phyloP scores from a whole-genome alignment of 2,797 vertebrate genomes.

The Limnodromus scolopaceus region DNA sequence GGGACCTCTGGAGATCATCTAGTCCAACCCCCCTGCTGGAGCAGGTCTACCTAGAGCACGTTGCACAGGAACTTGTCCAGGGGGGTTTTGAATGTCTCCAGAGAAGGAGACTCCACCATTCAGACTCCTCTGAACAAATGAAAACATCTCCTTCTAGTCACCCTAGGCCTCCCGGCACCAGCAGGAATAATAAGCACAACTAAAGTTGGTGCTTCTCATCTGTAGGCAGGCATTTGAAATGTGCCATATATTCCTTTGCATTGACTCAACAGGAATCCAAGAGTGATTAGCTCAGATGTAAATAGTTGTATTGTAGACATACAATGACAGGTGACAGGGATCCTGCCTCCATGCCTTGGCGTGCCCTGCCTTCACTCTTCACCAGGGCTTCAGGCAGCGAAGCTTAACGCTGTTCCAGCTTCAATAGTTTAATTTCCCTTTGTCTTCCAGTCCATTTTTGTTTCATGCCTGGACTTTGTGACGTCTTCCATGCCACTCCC shows the following conservation, averaged over 20 bases:
- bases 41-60: too few relatives aligned
- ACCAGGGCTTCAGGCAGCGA: not conserved
- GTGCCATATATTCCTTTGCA: not conserved
- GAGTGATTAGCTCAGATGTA: not conserved
- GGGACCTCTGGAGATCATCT: too few relatives aligned
- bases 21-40: too few relatives aligned
- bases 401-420: accelerated
- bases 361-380: not conserved
- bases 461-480: not conserved
- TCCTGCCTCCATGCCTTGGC: not conserved
- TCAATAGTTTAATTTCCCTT: not conserved
- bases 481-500: not conserved
- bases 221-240: not conserved
- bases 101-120: too few relatives aligned
- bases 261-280: not conserved
- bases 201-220: not conserved
- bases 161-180: not conserved
- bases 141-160: not conserved
- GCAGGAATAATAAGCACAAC: not conserved
- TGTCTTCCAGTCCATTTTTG: not conserved
- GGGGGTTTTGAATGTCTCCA: too few relatives aligned
- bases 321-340: not conserved
- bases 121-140: not conserved
- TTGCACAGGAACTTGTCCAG: too few relatives aligned
- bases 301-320: not conserved